Conservation (phyloP, 2,888 invertebrate genomes). For the Eutolmus rufibarbis region DNA sequence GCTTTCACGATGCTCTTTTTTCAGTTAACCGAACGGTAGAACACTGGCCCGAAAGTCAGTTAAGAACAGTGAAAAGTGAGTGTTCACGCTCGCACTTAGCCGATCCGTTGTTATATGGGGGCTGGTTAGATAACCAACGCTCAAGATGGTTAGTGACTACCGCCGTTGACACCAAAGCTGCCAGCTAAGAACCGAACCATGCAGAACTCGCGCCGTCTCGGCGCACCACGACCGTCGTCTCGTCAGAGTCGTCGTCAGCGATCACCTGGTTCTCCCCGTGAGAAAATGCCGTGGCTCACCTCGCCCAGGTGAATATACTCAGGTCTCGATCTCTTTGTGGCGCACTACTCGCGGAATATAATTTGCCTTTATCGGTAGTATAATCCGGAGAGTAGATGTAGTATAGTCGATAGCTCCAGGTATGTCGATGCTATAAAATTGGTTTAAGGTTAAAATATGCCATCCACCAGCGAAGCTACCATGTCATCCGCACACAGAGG, state of each 20-base stretch:
- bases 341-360: background rate
- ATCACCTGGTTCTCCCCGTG: slow-evolving; percentile 5
- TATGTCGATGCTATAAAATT: slow-evolving; percentile 38
- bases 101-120: slow-evolving; percentile 15
- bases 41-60: slow-evolving; percentile 37
- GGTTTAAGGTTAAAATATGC: slow-evolving; percentile 40
- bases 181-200: slow-evolving; percentile 33
- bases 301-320: background rate
- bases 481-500: slow-evolving; percentile 50
- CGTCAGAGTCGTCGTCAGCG: slow-evolving; percentile 15
- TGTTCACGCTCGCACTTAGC: slow-evolving; percentile 39
- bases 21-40: slow-evolving; percentile 44
- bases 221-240: background rate
- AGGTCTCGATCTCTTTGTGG: slow-evolving; percentile 1
- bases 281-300: background rate
- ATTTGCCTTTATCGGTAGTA: slow-evolving; percentile 39
- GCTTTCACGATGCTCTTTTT: slow-evolving; percentile 30
- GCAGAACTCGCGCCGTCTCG: background rate
- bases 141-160: slow-evolving; percentile 39
- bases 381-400: slow-evolving; percentile 13
- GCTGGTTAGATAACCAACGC: slow-evolving; percentile 39
- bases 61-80: slow-evolving; percentile 34
- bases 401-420: background rate
- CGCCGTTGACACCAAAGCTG: slow-evolving; percentile 30
- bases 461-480: slow-evolving; percentile 47